Conservation (phyloP, 1,140 invertebrate genomes). For the Cyclargus thomasi region DNA sequence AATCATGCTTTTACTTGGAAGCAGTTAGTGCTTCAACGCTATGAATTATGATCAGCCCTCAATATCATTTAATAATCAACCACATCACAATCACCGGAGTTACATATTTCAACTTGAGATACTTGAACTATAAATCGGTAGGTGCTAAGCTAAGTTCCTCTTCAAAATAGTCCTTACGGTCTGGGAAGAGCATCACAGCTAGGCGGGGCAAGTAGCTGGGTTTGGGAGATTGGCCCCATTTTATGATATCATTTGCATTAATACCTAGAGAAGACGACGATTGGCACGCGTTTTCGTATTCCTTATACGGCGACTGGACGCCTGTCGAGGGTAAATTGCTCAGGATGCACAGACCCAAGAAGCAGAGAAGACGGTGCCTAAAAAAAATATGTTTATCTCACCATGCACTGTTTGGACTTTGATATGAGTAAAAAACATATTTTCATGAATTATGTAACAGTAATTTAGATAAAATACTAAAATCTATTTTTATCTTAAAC, state of each 20-base stretch:
- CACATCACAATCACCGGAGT: constrained; percentile 13
- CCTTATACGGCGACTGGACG: constrained; percentile 19
- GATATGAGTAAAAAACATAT: too few relatives aligned
- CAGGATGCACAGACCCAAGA: constrained; percentile 36
- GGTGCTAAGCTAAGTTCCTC: constrained; percentile 33
- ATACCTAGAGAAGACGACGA: constrained; percentile 24
- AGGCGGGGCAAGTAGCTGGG: constrained; percentile 28
- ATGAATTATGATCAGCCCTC: constrained; percentile 2
- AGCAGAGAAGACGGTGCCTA: constrained; percentile 46
- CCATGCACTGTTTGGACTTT: not conserved
- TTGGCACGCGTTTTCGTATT: constrained; percentile 31
- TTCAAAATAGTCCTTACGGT: constrained; percentile 38
- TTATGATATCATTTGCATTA: constrained; percentile 23
- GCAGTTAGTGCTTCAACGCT: not conserved
- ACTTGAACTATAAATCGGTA: constrained; percentile 1
- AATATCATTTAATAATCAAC: constrained; percentile 11
- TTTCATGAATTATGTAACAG: too few relatives aligned
- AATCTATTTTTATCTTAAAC: too few relatives aligned
- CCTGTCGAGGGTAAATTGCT: constrained; percentile 25
- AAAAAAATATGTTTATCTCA: not conserved
- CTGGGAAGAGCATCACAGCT: constrained; percentile 34
- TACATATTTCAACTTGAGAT: not conserved
- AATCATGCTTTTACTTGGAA: not conserved
- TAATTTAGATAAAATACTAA: too few relatives aligned
- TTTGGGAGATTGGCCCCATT: constrained; percentile 28